Percentiles rank a stretch among this genome's conserved stretches.
phyloP scores from a whole-genome alignment of 1,140 invertebrate species.

The Colletes gigas region DNA sequence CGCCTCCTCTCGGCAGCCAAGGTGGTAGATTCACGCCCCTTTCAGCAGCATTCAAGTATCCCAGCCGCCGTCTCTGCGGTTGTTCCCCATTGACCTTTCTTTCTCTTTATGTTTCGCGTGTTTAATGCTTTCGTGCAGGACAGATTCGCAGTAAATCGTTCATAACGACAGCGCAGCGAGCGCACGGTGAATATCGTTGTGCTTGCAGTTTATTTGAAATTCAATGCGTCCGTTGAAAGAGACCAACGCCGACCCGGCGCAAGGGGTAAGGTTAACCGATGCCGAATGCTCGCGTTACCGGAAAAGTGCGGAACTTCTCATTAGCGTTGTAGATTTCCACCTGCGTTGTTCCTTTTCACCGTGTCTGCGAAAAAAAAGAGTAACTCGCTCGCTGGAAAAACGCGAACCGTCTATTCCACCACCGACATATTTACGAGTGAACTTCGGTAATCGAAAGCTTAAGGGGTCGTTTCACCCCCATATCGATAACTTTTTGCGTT shows the following conservation, averaged over 20 bases:
- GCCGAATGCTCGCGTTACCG: conserved; percentile 10
- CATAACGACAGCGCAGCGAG: conserved; percentile 36
- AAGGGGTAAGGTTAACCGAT: conserved; percentile 19
- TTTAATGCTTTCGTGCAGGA: conserved; percentile 17
- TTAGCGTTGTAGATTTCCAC: conserved; percentile 39
- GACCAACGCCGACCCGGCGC: neutral
- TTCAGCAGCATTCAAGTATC: conserved; percentile 38
- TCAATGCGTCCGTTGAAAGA: conserved; percentile 25
- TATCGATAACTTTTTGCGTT: too few relatives aligned
- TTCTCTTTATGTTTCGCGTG: conserved; percentile 12
- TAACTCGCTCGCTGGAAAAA: neutral
- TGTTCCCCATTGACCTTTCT: conserved; percentile 29
- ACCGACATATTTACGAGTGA: neutral
- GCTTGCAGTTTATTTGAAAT: conserved; percentile 51
- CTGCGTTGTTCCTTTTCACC: neutral
- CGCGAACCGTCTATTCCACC: neutral
- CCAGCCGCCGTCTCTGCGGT: neutral
- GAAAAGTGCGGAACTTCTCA: conserved; percentile 30
- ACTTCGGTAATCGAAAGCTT: neutral
- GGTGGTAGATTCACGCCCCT: conserved; percentile 17
- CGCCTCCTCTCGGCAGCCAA: conserved; percentile 13
- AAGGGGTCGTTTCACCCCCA: too few relatives aligned
- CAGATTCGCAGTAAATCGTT: conserved; percentile 54
- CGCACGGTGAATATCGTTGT: conserved; percentile 12
- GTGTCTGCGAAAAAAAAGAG: neutral